A percentile compares a stretch with the other conserved stretches of the same genome.
Evolutionary conservation across 1,140 invertebrate species (phyloP).

Genomic region (Drosophila fuyamai): DNA sequence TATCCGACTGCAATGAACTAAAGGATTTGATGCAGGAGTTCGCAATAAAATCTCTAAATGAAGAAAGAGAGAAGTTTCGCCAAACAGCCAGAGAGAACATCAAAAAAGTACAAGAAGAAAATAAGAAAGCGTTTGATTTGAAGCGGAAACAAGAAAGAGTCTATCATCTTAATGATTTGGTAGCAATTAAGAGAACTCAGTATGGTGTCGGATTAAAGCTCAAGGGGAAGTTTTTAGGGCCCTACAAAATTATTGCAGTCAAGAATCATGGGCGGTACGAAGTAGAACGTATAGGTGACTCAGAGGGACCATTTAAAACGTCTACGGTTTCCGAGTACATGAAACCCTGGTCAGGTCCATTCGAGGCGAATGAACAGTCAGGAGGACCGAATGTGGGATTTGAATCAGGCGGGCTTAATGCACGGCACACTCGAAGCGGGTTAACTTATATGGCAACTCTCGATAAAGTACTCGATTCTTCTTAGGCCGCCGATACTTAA

Average conservation of each 20-base stretch:
- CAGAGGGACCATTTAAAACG: not conserved
- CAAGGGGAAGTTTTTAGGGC: not conserved
- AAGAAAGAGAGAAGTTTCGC: not conserved
- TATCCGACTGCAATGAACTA: not conserved
- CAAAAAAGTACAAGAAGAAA: no score
- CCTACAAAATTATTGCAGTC: not conserved
- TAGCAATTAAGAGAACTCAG: no score
- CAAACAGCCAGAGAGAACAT: not conserved
- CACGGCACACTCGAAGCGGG: not conserved
- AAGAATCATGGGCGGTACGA: not conserved
- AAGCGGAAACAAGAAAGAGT: no score
- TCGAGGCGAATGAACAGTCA: not conserved
- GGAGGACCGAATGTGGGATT: conserved; percentile 19
- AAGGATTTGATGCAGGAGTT: not conserved
- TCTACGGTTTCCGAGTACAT: conserved; percentile 1
- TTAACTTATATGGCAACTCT: not conserved
- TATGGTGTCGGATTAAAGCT: no score
- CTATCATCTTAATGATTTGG: no score
- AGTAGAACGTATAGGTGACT: not conserved
- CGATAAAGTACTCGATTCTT: not conserved
- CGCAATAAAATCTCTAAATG: not conserved
- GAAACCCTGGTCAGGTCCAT: conserved; percentile 20
- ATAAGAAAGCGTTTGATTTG: no score
- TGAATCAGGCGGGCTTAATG: no score
- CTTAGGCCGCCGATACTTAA: no score